Conservation (phyloP, 2,797 vertebrate species). For the Oreochromis mossambicus region DNA sequence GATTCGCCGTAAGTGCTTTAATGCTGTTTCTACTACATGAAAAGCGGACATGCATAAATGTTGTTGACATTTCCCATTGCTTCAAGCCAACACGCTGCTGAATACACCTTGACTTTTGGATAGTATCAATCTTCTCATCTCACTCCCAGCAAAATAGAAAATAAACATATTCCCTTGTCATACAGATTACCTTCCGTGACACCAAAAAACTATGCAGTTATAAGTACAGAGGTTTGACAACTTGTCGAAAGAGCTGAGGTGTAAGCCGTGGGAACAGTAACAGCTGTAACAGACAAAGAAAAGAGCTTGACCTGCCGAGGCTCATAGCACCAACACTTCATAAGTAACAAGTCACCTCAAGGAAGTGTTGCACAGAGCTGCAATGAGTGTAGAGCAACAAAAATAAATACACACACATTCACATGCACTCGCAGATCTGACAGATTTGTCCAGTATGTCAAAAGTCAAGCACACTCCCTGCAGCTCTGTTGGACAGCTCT, state of each 20-base stretch:
- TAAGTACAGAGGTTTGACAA: not conserved
- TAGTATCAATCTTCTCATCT: not conserved
- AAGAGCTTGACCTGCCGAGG: not conserved
- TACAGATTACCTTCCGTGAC: not conserved
- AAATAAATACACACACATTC: not conserved
- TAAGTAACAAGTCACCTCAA: not conserved
- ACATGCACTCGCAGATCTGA: not conserved
- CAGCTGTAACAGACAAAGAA: not conserved
- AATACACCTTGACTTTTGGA: not conserved
- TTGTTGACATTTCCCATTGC: not conserved
- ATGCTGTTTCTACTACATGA: not conserved
- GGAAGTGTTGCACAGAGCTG: not conserved
- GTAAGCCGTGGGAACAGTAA: not conserved
- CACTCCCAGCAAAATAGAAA: not conserved
- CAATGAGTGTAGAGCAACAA: not conserved
- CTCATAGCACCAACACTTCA: not conserved
- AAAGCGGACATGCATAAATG: accelerated
- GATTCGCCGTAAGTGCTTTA: accelerated
- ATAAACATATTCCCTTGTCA: not conserved
- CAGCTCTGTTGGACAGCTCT: not conserved
- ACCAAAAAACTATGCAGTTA: not conserved
- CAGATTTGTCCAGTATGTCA: not conserved
- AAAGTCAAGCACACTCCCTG: not conserved
- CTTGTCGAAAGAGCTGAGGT: not conserved
- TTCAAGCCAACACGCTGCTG: not conserved